Base-by-base conservation (phyloP, 2,113 vertebrate genomes). In the Ancistrus triradiatus region DNA sequence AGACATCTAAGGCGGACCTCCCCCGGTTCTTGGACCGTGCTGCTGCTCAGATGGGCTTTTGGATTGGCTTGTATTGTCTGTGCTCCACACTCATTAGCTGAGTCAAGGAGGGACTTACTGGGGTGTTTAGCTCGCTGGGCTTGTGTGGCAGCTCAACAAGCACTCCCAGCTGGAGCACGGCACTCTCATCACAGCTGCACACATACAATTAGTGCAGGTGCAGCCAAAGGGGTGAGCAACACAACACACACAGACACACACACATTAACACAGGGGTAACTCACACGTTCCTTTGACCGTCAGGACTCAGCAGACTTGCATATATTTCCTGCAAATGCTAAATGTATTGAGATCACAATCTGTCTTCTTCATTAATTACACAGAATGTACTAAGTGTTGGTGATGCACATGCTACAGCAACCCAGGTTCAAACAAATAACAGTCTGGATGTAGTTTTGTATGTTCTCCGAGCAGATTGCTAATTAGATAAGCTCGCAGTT, bases 51-150 rank as follows among this genome's bases (percentile, higher is more conserved):
- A 74, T 69, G 66, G 66, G 66, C 33, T 65, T 9, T 21, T 57
- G 69, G 65, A 64, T 68, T 71, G 68, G 73, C 53, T 59, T 75
- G 68, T 63, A 75, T 75, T 75, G 73, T 75, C 68, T 75, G 51
- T 28, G 73, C 68, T 71, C 73, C 73, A 68, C 73, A 64, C 69
- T 75, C 73, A 75, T 75, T 75, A 72, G 66, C 73, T 47, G 69
- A 75, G 73, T 75, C 73, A 75, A 75, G 73, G 69, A 75, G 73
- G 59, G 69, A 68, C 73, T 72, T 72, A 65, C 65, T 72, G 73
- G 73, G 69, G 55, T 72, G 64, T 72, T 72, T 68, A 72, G 69
- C 60, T 72, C 44, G 50, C 56, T 40, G 19, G 49, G 72, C 59
- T 70, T 63, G 63, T 58, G 72, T 67, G 72, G 63, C 68, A 66